phyloP scores from a whole-genome alignment of 2,797 vertebrate genomes.

The Ispidina picta region DNA sequence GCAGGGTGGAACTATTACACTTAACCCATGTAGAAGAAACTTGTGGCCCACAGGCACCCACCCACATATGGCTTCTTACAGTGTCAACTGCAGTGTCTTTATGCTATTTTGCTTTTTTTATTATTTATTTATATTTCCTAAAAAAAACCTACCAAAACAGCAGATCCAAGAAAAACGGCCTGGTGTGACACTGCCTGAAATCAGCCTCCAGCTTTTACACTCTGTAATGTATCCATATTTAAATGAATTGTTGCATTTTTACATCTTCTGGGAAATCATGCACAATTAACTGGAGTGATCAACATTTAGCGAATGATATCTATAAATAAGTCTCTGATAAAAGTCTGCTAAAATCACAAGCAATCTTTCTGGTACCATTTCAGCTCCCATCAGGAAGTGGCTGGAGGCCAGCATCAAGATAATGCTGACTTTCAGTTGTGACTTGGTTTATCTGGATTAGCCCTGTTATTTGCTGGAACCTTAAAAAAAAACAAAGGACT shows the following conservation, averaged over 20 bases:
- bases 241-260: neutral
- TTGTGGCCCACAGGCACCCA: neutral
- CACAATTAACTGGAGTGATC: neutral
- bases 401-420: neutral
- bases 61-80: accelerated
- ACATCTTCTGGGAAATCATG: neutral
- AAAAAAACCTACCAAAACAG: neutral
- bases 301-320: neutral
- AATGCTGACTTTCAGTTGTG: slow-evolving; percentile 52
- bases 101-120: neutral
- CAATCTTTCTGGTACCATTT: neutral
- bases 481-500: slow-evolving; percentile 22
- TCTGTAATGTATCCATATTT: neutral
- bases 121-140: no score
- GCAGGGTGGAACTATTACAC: neutral
- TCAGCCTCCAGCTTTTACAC: neutral
- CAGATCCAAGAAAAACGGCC: neutral
- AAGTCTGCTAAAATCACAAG: neutral
- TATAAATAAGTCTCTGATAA: neutral
- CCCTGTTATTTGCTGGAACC: slow-evolving; percentile 59
- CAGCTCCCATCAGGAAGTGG: neutral
- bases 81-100: neutral
- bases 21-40: neutral
- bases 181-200: neutral
- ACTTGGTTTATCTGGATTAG: slow-evolving; percentile 63